A percentile compares a stretch with the other conserved stretches of the same genome.
Evolutionary conservation across 2,113 vertebrate genomes (phyloP).

Genomic region (Brachyhypopomus gauderio): DNA sequence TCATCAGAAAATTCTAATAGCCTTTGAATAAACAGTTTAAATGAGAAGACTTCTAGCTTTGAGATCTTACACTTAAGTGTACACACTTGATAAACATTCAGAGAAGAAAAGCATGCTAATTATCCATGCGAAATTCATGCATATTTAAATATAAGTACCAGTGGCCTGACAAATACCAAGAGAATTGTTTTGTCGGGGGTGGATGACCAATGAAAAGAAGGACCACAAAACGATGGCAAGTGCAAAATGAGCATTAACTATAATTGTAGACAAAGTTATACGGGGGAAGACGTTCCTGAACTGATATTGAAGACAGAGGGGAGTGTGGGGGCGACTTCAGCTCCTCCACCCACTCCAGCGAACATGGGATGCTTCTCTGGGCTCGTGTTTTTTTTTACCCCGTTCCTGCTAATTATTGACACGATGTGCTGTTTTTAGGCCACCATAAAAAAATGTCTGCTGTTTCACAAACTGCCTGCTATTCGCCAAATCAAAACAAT

Average conservation of each 20-base stretch:
- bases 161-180: slow-evolving; percentile 47
- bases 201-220: slow-evolving; percentile 32
- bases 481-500: slow-evolving; percentile 70
- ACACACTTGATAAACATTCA: slow-evolving; percentile 44
- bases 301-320: neutral
- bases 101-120: slow-evolving; percentile 52
- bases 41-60: slow-evolving; percentile 33
- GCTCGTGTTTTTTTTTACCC: slow-evolving; percentile 28
- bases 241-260: slow-evolving; percentile 38
- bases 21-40: slow-evolving; percentile 29
- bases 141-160: slow-evolving; percentile 53
- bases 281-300: neutral
- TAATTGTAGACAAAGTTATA: slow-evolving; percentile 39
- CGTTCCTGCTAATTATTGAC: slow-evolving; percentile 44
- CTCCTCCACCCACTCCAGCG: neutral
- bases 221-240: slow-evolving; percentile 31
- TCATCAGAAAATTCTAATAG: slow-evolving; percentile 29
- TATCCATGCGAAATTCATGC: slow-evolving; percentile 49
- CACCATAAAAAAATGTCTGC: slow-evolving; percentile 28
- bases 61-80: slow-evolving; percentile 38
- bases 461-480: slow-evolving; percentile 54
- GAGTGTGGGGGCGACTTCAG: neutral
- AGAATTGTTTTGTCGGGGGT: slow-evolving; percentile 9
- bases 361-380: neutral
- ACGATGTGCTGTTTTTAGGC: slow-evolving; percentile 32